Evolutionary conservation across 2,797 vertebrate species (phyloP).

Genomic region (Xenops minutus): DNA sequence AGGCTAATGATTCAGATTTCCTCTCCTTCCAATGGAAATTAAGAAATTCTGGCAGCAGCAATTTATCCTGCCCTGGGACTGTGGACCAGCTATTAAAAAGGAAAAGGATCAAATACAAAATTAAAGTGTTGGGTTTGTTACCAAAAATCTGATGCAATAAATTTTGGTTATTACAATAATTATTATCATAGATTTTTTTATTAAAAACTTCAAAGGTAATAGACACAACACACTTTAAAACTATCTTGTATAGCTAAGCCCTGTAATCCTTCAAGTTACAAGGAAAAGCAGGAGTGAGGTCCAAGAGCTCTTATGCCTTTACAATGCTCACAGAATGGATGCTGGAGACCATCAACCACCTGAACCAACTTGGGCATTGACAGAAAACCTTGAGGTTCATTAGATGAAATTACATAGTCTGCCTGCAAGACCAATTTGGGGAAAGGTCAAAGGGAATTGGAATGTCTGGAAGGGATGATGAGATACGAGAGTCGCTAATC

Average conservation of each 20-base stretch:
- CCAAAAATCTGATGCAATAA: not conserved
- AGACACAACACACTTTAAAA: not conserved
- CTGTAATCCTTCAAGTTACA: rapidly evolving
- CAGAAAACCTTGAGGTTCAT: not conserved
- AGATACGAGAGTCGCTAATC: not conserved
- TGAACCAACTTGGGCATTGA: not conserved
- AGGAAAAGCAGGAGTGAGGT: not conserved
- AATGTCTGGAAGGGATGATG: not conserved
- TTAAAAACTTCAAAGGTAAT: not conserved
- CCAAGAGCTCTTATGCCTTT: not conserved
- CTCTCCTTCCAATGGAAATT: not conserved
- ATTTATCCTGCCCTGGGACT: not conserved
- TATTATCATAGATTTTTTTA: not conserved
- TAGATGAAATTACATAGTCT: not conserved
- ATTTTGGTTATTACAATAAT: not conserved
- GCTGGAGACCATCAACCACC: not conserved
- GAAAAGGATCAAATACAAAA: not conserved
- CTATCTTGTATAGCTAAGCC: not conserved
- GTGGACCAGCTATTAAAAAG: not conserved
- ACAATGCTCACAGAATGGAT: not conserved
- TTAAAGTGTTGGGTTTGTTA: not conserved
- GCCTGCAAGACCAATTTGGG: not conserved
- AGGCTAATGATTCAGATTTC: not conserved
- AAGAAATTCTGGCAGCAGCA: not conserved
- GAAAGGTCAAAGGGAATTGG: not conserved